phyloP scores from a whole-genome alignment of 2,797 vertebrate genomes.

The Emys orbicularis region DNA sequence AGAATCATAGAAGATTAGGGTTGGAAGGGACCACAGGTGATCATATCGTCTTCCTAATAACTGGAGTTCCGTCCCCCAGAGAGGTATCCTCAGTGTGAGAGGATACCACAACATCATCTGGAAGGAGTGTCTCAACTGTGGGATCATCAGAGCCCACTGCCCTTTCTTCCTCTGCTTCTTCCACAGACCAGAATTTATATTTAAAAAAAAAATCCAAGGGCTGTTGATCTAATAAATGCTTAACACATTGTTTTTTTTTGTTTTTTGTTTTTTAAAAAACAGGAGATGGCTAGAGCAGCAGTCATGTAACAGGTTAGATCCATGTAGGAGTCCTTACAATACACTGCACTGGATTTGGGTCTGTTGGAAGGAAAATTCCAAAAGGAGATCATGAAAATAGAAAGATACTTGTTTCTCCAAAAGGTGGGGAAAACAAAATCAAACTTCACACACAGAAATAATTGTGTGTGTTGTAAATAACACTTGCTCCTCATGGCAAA shows the following conservation, averaged over 20 bases:
- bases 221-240: neutral
- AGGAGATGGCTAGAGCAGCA: neutral
- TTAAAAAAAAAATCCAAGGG: neutral
- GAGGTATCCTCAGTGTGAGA: too few relatives aligned
- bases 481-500: neutral
- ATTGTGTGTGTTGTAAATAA: rapidly evolving
- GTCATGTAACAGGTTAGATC: neutral
- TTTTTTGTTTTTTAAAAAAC: too few relatives aligned
- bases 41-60: too few relatives aligned
- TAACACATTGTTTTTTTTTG: neutral
- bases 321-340: neutral
- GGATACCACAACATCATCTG: too few relatives aligned
- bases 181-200: neutral
- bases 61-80: too few relatives aligned
- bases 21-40: too few relatives aligned
- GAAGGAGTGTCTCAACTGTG: too few relatives aligned
- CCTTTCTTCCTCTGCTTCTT: neutral
- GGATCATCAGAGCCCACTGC: neutral
- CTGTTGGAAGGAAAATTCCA: neutral
- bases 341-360: neutral
- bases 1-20: too few relatives aligned
- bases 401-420: neutral
- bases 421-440: neutral
- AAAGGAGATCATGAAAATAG: neutral
- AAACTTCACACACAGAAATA: rapidly evolving